phyloP scores from a whole-genome alignment of 1,140 invertebrate genomes.

The Sipha flava region DNA sequence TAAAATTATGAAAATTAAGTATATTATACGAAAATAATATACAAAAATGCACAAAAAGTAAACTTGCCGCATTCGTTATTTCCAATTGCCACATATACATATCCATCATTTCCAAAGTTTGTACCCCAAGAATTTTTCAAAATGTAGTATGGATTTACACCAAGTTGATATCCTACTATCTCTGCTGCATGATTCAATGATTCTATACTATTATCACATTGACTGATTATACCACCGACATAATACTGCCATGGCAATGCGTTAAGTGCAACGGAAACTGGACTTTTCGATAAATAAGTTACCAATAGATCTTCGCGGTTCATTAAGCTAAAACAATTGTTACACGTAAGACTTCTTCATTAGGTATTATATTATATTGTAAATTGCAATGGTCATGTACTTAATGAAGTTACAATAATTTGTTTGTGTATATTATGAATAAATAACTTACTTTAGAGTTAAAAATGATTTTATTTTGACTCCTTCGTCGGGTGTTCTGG shows the following conservation, averaged over 20 bases:
- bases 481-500: not conserved
- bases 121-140: conserved; percentile 78
- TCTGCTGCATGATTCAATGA: conserved; percentile 76
- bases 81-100: conserved; percentile 67
- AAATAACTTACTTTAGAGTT: conserved; percentile 27
- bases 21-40: too few species aligned
- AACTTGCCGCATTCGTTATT: conserved; percentile 64
- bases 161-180: conserved; percentile 70
- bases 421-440: not conserved
- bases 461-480: conserved; percentile 22
- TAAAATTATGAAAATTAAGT: too few species aligned
- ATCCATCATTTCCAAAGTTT: conserved; percentile 66
- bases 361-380: too few species aligned
- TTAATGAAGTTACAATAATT: too few species aligned
- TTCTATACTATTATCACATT: conserved; percentile 56
- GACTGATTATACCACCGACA: conserved; percentile 73
- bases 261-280: conserved; percentile 70
- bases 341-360: too few species aligned
- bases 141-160: conserved; percentile 69
- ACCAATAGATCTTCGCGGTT: conserved; percentile 60
- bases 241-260: conserved; percentile 82
- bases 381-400: too few species aligned
- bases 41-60: not conserved
- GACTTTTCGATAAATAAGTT: conserved; percentile 51
- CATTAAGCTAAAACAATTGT: conserved; percentile 49